Evolutionary conservation across 2,113 vertebrate species (phyloP), one percentile per base, ranked within the genome.

Genomic region (Vireo altiloquus): DNA sequence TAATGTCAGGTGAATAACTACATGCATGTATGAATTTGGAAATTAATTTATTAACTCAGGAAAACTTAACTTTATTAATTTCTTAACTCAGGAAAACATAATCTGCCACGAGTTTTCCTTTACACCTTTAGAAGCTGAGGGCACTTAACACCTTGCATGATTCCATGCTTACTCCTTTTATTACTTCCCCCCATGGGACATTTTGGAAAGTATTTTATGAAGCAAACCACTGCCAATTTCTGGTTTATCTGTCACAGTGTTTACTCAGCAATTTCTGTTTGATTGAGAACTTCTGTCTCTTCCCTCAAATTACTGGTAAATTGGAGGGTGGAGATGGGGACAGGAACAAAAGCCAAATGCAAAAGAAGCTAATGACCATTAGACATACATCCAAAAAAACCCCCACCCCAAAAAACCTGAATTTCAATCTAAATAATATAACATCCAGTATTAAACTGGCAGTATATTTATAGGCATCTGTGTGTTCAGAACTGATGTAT

Each of bases 71-170:
- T n/a, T n/a, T n/a, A n/a, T n/a, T n/a, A n/a, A n/a, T n/a, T 85
- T 82, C 63, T 76, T 91, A 31, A 63, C 40, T 82, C 49, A 72
- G 83, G 89, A 94, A 94, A 81, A 60, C 18, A 60, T 81, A 68
- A 68, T 63, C 65, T 87, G 23, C 19, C 65, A 57, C 8, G 20
- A 82, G 40, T 75, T 89, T 85, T 90, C 77, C 74, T 50, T 85
- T 79, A 69, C 57, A 89, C 52, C 74, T 89, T 64, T 87, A 68
- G 44, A 72, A 94, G 33, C 12, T 80, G 78, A 95, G 93, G 93
- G 74, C 87, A 94, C 24, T 66, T 72, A 95, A 92, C 93, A 95
- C 84, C 89, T 95, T 92, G 78, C 18, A 21, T 30, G 69, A 92
- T 33, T 33, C 2, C 84, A 89, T 72, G 61, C 13, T 89, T 59